Evolutionary conservation across 2,888 invertebrate species (phyloP), one percentile per base, ranked within the genome.

Genomic region (Silvanus unidentatus): DNA sequence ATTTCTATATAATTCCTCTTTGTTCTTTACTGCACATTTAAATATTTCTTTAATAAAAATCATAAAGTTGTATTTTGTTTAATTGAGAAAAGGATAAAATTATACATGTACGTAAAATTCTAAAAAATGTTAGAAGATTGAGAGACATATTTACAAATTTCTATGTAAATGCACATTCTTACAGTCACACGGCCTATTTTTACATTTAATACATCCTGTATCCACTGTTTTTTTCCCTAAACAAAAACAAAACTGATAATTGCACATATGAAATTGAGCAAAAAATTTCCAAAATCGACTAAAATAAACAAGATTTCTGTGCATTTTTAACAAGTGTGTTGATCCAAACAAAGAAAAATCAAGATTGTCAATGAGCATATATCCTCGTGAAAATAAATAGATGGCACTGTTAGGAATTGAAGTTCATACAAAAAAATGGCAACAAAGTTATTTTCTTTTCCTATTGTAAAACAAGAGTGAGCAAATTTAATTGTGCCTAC

Each of bases 161-260:
- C 54, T 60, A 55, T 55, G 56, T 70, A 71, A 72, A 72, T 72
- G 72, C 72, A 71, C 70, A 68, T 68, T 66, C 59, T 58, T 66
- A 66, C 65, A 67, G 71, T 71, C 72, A 68, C 72, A 63, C 72
- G 71, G 69, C 72, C 71, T 70, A 71, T 61, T 45, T 54, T 50
- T 52, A 47, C 45, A 52, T 55, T 52, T 48, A 46, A 47, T 49
- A 47, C 39, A 50, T 42, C 46, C 32, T 11, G 3, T 11, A 32
- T 34, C 43, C 39, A 40, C 42, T 45, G 12, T 41, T 6, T 36
- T 42, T 46, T 38, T 39, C 38, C 13, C 11, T 35, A 12, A 46
- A 37, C 32, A 54, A 53, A 52, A 45, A 41, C 11, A 43, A n/a
- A n/a, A n/a, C n/a, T n/a, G n/a, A n/a, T n/a, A 45, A 54, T 55